phyloP scores from a whole-genome alignment of 2,113 vertebrate genomes.

The Osmerus eperlanus region DNA sequence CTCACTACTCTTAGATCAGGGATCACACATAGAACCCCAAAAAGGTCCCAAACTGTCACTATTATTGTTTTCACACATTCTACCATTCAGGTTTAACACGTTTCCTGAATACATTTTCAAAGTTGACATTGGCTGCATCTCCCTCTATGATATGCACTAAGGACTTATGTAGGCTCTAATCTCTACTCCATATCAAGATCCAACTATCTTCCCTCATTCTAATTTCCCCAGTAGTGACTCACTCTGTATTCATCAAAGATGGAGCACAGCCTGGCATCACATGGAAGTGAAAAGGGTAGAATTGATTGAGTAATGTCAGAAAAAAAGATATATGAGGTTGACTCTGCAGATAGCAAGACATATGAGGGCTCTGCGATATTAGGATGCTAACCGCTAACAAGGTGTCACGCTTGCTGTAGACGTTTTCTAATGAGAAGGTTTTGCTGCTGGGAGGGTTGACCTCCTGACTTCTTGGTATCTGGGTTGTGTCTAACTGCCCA shows the following conservation, averaged over 20 bases:
- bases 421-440: no score
- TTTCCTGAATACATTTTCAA: no score
- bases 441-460: no score
- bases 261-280: background rate
- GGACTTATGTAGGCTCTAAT: background rate
- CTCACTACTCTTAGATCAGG: background rate
- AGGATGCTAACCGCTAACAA: background rate
- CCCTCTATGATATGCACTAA: no score
- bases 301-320: background rate
- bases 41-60: background rate
- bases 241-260: background rate
- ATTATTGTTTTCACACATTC: background rate
- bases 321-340: background rate
- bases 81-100: no score
- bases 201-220: background rate
- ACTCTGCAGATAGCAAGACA: no score
- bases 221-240: background rate
- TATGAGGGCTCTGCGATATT: no score
- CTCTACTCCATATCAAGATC: background rate
- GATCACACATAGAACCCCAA: background rate
- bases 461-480: no score
- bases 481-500: constrained; percentile 16
- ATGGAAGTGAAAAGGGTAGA: background rate
- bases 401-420: background rate
- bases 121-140: no score